phyloP scores from a whole-genome alignment of 2,797 vertebrate genomes.

The Rhinophrynus dorsalis region DNA sequence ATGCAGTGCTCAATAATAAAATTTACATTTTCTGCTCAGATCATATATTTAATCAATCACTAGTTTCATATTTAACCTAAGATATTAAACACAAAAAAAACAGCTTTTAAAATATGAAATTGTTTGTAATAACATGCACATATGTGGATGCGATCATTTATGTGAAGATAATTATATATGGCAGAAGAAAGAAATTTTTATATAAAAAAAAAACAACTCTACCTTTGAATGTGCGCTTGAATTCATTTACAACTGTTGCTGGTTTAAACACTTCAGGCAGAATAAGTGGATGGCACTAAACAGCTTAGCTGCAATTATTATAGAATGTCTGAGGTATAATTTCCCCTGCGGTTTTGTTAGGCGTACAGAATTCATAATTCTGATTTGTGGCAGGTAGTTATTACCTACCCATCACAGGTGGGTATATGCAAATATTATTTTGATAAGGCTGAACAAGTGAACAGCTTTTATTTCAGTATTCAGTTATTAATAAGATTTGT shows the following conservation, averaged over 20 bases:
- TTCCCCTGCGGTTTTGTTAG: conserved; percentile 82
- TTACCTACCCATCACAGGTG: conserved; percentile 85
- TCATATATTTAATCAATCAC: too few relatives aligned
- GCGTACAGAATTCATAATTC: conserved; percentile 82
- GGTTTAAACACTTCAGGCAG: conserved; percentile 78
- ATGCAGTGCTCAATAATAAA: too few relatives aligned
- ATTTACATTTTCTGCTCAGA: too few relatives aligned
- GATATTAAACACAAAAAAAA: too few relatives aligned
- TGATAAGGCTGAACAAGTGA: conserved; percentile 69
- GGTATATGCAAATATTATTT: conserved; percentile 84
- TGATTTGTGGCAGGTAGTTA: conserved; percentile 85
- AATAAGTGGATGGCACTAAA: conserved; percentile 83
- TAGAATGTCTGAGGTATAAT: conserved; percentile 83
- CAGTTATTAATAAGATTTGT: conserved; percentile 83
- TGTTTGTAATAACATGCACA: neutral
- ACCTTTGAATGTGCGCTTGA: conserved; percentile 73
- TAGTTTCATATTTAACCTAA: too few relatives aligned
- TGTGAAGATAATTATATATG: conserved; percentile 72
- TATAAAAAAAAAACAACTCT: conserved; percentile 54
- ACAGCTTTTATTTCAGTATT: conserved; percentile 77
- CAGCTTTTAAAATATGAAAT: neutral
- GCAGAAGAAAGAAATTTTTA: conserved; percentile 69
- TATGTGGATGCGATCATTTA: conserved; percentile 57
- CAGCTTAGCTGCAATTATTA: conserved; percentile 85
- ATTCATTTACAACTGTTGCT: conserved; percentile 82